Base-by-base conservation (phyloP, 2,888 invertebrate species). In the Dexiosoma caninum region DNA sequence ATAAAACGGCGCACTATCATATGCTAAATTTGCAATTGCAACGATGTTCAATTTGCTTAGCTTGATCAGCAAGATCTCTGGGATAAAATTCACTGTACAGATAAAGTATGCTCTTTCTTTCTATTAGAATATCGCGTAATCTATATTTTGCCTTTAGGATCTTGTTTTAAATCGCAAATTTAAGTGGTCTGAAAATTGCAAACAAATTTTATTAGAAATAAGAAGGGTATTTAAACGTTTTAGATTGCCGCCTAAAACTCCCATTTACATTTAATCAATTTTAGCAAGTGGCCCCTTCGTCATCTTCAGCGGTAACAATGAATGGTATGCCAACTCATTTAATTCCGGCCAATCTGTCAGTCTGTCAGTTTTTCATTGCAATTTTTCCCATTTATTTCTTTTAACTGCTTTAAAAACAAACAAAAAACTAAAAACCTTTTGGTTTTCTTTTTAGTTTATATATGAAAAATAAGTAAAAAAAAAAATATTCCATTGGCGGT, bases 291-390 rank as follows among this genome's bases (percentile, higher is more conserved):
- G 62, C 64, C 64, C 30, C 51, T 75, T 51, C 32, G 8, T 35
- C 57, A 40, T 19, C 21, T 46, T 44, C 64, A 72, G 53, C 64
- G 55, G 69, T 62, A 21, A 40, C 60, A 40, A 37, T 44, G 30
- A 59, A 59, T 35, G 66, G 66, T 70, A 74, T 78, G 66, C 77
- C 51, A 78, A 71, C 66, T 66, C 78, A 84, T 86, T 85, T 85
- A 66, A 86, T 86, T 86, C 86, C 85, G 84, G 83, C 83, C 87
- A 88, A 87, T 87, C 86, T 86, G 87, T 88, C 88, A 88, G 88
- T 59, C 85, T 86, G 85, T 86, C 87, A 87, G 85, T 85, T 86
- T 86, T 84, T 57, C 16, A 55, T 19, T 37, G 44, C 51, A 23
- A 59, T 27, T 77, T 62, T 62, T 32, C 60, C 1, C 21, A 42